Conservation (phyloP, 2,113 vertebrate genomes). For the Mirounga angustirostris region DNA sequence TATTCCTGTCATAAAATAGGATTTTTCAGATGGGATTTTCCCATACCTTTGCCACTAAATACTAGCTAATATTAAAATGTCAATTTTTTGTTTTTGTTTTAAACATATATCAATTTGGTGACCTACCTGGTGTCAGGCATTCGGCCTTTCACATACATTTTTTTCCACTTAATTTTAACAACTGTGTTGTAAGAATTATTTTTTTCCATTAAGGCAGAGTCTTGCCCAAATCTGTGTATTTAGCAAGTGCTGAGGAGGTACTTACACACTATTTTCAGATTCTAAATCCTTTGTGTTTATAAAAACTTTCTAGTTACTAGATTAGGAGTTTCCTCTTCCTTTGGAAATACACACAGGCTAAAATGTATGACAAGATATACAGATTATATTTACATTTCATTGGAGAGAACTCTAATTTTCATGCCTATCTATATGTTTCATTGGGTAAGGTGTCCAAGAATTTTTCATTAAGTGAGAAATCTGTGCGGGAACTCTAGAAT, state of each 20-base stretch:
- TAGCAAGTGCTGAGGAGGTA: not conserved
- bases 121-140: not conserved
- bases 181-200: not conserved
- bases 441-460: not conserved
- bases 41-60: not conserved
- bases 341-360: not conserved
- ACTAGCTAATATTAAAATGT: not conserved
- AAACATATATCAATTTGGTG: not conserved
- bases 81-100: not conserved
- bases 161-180: not conserved
- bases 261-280: not conserved
- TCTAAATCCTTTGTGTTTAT: not conserved
- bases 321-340: not conserved
- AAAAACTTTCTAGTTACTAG: not conserved
- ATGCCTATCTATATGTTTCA: not conserved
- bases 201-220: not conserved
- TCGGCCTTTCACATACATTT: not conserved
- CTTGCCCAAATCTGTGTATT: not conserved
- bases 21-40: not conserved
- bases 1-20: not conserved
- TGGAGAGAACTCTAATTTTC: not conserved
- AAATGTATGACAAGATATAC: not conserved
- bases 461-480: slow-evolving; percentile 2
- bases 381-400: not conserved
- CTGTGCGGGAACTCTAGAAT: not conserved